Base-by-base conservation (phyloP, 2,113 vertebrate species). In the Macrotus californicus region DNA sequence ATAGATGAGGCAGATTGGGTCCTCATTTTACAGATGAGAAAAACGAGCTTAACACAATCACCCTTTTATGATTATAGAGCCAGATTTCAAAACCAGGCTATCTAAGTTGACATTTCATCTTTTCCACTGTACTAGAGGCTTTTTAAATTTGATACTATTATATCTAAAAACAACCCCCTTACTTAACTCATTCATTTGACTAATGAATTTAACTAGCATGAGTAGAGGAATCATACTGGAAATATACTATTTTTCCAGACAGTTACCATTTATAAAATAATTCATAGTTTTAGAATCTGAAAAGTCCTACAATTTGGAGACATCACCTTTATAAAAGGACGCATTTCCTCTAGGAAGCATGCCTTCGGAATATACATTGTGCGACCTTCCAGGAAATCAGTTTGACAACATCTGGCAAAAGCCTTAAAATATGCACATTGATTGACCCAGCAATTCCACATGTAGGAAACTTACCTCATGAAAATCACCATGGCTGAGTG, bases 181-280 rank as follows among this genome's bases (percentile, higher is more conserved):
- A 39, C n/a, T 39, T 79, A 87, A 46, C 31, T 93, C 39, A 66
- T 64, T 72, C 22, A 61, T 82, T 94, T 83, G 87, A 75, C 18
- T 41, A 89, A 61, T 3, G 83, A 69, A 89, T n/a, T 81, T 91
- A 70, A n/a, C n/a, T 82, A 93, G 50, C n/a, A 77, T 12, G 8
- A 2, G 3, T 36, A 66, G 6, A 72, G 4, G 69, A 39, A 50
- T 72, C 21, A 14, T n/a, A 48, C 13, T 34, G 13, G 19, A 87
- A 93, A 77, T 93, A 52, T 22, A 94, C n/a, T 73, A 36, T 54
- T 88, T 34, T 79, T 94, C 67, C 15, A 2, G 54, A 75, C 0
- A 85, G 26, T 94, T 54, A 52, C 16, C 39, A 93, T 81, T 10
- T 89, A 56, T 75, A 84, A 96, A 66, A 39, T 80, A 94, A 86